phyloP scores from a whole-genome alignment of 2,888 invertebrate species.

The Drosophila pseudotalamancana region DNA sequence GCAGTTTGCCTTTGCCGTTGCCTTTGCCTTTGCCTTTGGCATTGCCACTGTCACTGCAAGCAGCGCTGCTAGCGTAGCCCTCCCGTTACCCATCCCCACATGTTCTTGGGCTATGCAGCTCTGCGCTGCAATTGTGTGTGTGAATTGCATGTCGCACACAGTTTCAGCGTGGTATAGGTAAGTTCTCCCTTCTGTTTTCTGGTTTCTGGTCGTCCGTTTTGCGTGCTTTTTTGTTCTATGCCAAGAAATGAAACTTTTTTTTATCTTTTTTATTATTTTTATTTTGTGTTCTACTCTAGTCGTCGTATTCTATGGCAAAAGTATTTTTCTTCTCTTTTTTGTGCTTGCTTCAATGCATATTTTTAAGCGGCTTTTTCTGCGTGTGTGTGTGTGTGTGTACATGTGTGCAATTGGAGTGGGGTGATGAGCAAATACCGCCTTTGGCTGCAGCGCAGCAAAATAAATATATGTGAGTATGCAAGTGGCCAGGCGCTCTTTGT shows the following conservation, averaged over 20 bases:
- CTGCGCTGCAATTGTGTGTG: constrained; percentile 23
- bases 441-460: constrained; percentile 35
- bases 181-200: constrained; percentile 70
- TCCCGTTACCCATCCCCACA: constrained; percentile 4
- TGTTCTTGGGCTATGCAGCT: constrained; percentile 23
- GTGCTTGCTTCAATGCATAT: constrained; percentile 68
- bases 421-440: constrained; percentile 60
- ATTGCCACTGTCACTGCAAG: constrained; percentile 78
- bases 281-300: constrained; percentile 51
- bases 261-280: constrained; percentile 12
- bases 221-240: constrained; percentile 69
- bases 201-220: constrained; percentile 39
- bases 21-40: constrained; percentile 76
- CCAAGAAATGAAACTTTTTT: constrained; percentile 62
- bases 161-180: constrained; percentile 76
- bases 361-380: constrained; percentile 71
- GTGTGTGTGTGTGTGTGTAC: constrained; percentile 24
- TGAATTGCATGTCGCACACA: constrained; percentile 69
- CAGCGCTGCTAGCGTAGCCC: constrained; percentile 52
- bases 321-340: constrained; percentile 31
- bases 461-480: constrained; percentile 26
- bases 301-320: constrained; percentile 46
- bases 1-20: constrained; percentile 80
- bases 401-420: constrained; percentile 11
- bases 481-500: constrained; percentile 44